phyloP scores from a whole-genome alignment of 2,888 invertebrate species.

The Strigamia maritima region DNA sequence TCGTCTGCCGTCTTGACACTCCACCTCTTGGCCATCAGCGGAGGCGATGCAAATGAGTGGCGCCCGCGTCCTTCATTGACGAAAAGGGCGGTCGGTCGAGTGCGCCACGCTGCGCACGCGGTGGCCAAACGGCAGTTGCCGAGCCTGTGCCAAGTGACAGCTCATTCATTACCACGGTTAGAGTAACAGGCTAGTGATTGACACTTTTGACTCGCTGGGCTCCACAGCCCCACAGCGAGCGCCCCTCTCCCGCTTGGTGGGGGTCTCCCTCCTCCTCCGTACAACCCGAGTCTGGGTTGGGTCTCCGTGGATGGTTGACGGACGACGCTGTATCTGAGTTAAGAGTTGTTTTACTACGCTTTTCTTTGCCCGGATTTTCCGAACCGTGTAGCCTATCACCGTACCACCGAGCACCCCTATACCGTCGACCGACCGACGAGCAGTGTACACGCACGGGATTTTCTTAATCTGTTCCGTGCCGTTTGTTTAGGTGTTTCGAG shows the following conservation, averaged over 20 bases:
- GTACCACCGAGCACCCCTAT: background rate
- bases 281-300: slow-evolving; percentile 9
- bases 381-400: background rate
- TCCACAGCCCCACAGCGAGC: slow-evolving; percentile 35
- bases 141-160: slow-evolving; percentile 41
- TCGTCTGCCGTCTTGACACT: slow-evolving; percentile 9
- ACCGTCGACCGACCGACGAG: background rate
- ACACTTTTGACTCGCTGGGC: slow-evolving; percentile 39
- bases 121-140: slow-evolving; percentile 35
- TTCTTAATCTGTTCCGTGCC: background rate
- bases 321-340: slow-evolving; percentile 10
- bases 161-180: slow-evolving; percentile 41
- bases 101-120: slow-evolving; percentile 34
- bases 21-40: slow-evolving; percentile 31
- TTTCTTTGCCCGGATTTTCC: background rate
- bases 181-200: slow-evolving; percentile 41
- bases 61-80: slow-evolving; percentile 19
- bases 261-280: background rate
- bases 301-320: slow-evolving; percentile 15
- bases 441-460: background rate
- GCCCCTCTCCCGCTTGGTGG: slow-evolving; percentile 22
- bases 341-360: background rate
- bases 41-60: slow-evolving; percentile 35
- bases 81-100: slow-evolving; percentile 31
- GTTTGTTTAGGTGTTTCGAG: background rate